These are phyloP conservation scores for Suricata suricatta DNA, from an alignment of 2,113 vertebrate species.

Conservation along the genomic window DNA sequence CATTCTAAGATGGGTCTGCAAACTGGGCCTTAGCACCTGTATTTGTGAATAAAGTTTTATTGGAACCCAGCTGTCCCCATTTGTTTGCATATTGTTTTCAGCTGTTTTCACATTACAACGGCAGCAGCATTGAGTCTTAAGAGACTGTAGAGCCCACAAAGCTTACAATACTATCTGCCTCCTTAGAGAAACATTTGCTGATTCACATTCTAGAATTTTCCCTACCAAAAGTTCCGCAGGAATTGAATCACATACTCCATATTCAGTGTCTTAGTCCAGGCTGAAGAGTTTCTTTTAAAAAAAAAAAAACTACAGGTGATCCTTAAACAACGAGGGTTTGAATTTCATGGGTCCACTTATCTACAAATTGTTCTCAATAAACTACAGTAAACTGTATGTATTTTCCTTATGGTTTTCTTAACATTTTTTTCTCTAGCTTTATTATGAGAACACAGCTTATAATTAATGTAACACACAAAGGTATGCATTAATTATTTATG, in stretches of 20 bases:
- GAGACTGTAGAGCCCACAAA: not conserved
- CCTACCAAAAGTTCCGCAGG: not conserved
- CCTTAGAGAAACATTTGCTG: not conserved
- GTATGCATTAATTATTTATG: not conserved
- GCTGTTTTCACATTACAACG: not conserved
- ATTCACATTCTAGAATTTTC: not conserved
- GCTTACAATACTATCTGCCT: not conserved
- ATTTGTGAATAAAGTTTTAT: not conserved
- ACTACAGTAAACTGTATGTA: not conserved
- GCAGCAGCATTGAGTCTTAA: not conserved
- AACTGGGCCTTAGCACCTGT: not conserved
- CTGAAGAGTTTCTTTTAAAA: not conserved
- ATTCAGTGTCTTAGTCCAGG: not conserved
- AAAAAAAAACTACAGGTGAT: not conserved
- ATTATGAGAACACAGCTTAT: not conserved
- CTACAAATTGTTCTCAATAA: not conserved
- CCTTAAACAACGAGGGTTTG: not conserved
- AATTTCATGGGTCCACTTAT: not conserved
- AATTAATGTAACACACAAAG: not conserved
- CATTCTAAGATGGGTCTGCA: not conserved
- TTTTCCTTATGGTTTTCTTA: not conserved
- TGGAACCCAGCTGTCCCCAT: not conserved
- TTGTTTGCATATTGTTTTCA: not conserved
- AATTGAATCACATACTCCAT: not conserved
- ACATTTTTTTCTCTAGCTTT: not conserved